Evolutionary conservation across 2,797 vertebrate species (phyloP).

Genomic region (Loris lydekkerianus): DNA sequence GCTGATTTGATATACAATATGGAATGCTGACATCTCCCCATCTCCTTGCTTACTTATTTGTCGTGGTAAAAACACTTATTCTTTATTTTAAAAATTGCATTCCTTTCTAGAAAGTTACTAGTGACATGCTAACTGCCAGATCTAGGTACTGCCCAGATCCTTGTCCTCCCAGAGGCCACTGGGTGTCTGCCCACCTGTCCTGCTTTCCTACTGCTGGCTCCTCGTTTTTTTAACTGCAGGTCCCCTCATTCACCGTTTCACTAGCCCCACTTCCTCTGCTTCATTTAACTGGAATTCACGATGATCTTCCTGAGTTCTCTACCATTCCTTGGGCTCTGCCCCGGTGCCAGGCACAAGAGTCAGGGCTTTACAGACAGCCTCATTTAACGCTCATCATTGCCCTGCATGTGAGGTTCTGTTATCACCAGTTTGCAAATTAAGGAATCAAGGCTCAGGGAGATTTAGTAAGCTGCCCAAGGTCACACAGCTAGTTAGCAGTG

Average conservation of each 20-base stretch:
- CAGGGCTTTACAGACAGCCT: background rate
- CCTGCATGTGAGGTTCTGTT: background rate
- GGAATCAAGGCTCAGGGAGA: background rate
- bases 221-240: background rate
- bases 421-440: background rate
- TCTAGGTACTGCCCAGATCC: background rate
- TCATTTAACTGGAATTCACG: background rate
- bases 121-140: background rate
- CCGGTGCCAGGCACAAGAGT: background rate
- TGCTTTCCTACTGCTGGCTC: background rate
- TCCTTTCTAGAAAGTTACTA: background rate
- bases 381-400: background rate
- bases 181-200: rapidly evolving
- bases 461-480: background rate
- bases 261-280: background rate
- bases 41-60: too few species aligned
- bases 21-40: too few species aligned
- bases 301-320: background rate
- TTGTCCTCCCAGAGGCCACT: rapidly evolving
- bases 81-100: slow-evolving; percentile 4
- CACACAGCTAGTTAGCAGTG: background rate
- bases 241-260: background rate
- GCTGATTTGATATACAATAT: too few species aligned
- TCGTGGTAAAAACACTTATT: background rate
- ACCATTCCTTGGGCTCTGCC: background rate